Base-by-base conservation (phyloP, 2,797 vertebrate species). In the Oophaga sylvatica region DNA sequence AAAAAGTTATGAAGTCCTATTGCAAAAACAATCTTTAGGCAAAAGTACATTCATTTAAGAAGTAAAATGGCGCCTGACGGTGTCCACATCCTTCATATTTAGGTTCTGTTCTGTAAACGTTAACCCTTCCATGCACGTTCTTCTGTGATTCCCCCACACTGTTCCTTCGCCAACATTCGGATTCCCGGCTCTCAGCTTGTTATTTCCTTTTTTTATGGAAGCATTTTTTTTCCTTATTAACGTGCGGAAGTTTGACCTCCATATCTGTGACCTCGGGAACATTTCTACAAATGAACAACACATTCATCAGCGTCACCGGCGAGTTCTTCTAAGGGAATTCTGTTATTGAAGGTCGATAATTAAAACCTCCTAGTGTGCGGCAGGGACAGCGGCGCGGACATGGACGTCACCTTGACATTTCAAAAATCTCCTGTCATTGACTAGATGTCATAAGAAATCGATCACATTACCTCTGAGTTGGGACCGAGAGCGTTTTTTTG, bases 261-360 rank as follows among this genome's bases (percentile, higher is more conserved):
- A 76, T n/a, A 48, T 22, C 11, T 1, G 8, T 19, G 45, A 22
- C 73, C 45, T 17, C 11, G 20, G 73, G 73, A 45, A 76, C 20
- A 76, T 76, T 76, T 76, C 73, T 53, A 76, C 17, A 76, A 76
- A 53, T 76, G 53, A 48, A 76, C 19, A 73, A 20, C 41, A n/a
- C 73, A 76, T 76, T 53, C 73, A 53, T 48, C 71, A 71, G 68
- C 7, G 68, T 17, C 31, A 53, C 73, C 5, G 53, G 73, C 53
- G 41, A 53, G 1, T 48, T 76, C 9, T 73, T 73, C 19, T 9
- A 12, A 45, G 31, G 70, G 70, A 73, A 45, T 53, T n/a, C 73
- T 76, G 41, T 22, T 48, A 48, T 48, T 75, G 71, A 75, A 48
- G 71, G 41, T 22, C 45, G 19, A 53, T 22, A 53, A 48, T 13